phyloP scores from a whole-genome alignment of 2,888 invertebrate species.

The Drosophila mayaguana region DNA sequence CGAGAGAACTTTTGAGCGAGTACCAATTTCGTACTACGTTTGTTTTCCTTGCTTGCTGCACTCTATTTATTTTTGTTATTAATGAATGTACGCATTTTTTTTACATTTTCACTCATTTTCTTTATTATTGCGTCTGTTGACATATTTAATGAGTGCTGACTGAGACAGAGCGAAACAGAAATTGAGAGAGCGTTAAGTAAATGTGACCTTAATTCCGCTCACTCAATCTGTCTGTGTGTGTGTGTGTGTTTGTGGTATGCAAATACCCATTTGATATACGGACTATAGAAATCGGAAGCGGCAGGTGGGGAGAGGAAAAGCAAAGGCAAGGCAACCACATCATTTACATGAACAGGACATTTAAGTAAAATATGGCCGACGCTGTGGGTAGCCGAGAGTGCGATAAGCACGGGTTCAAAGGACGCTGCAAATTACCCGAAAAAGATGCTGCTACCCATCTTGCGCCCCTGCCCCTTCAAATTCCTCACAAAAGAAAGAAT shows the following conservation, averaged over 20 bases:
- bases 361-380: constrained; percentile 75
- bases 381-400: constrained; percentile 37
- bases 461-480: neutral
- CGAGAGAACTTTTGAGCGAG: constrained; percentile 1
- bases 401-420: constrained; percentile 75
- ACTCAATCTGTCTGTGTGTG: constrained; percentile 18
- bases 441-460: constrained; percentile 33
- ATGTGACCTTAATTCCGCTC: constrained; percentile 72
- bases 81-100: constrained; percentile 69
- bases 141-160: constrained; percentile 51
- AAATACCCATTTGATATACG: constrained; percentile 71
- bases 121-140: constrained; percentile 51
- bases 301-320: neutral
- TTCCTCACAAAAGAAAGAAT: constrained; percentile 40
- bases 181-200: constrained; percentile 26
- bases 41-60: neutral
- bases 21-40: constrained; percentile 10
- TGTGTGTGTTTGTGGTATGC: constrained; percentile 24
- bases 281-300: constrained; percentile 41
- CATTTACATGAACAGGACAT: constrained; percentile 77
- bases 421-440: constrained; percentile 71
- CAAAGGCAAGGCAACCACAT: constrained; percentile 41
- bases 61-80: constrained; percentile 65
- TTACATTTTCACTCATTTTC: neutral
- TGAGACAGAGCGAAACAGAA: neutral